A percentile compares a stretch with the other conserved stretches of the same genome.
These are phyloP conservation scores for Misgurnus mizolepis DNA, from an alignment of 2,113 vertebrate species.

Conservation along the genomic window DNA sequence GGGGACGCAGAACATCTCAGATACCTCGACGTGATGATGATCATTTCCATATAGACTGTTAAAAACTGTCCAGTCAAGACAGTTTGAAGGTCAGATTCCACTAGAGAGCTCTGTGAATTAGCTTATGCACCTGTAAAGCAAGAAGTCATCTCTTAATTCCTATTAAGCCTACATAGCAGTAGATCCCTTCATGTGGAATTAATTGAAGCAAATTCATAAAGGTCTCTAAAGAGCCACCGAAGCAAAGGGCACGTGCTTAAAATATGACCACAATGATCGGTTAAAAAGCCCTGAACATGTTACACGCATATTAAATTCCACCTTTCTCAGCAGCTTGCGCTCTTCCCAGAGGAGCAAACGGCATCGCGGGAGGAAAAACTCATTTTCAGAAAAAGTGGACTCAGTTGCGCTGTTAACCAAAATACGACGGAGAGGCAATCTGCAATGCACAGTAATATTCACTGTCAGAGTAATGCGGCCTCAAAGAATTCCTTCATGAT, in stretches of 20 bases:
- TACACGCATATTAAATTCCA: constrained; percentile 60
- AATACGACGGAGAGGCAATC: constrained; percentile 61
- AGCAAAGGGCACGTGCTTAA: constrained; percentile 61
- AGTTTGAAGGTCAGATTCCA: constrained; percentile 40
- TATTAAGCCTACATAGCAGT: constrained; percentile 72
- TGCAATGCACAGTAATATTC: constrained; percentile 17
- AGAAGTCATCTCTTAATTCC: constrained; percentile 63
- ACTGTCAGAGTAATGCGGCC: constrained; percentile 16
- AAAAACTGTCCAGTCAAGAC: constrained; percentile 1
- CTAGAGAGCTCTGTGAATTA: constrained; percentile 59
- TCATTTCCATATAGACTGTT: not conserved
- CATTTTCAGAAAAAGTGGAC: constrained; percentile 61
- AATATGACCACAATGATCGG: constrained; percentile 66
- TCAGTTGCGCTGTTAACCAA: constrained; percentile 55
- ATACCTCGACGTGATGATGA: constrained; percentile 9
- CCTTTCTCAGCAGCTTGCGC: constrained; percentile 72
- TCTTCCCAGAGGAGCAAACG: constrained; percentile 64
- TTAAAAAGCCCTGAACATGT: constrained; percentile 60
- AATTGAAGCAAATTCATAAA: constrained; percentile 63
- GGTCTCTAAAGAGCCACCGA: constrained; percentile 62
- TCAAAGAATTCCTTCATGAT: not conserved
- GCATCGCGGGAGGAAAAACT: constrained; percentile 64
- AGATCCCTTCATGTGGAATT: constrained; percentile 73
- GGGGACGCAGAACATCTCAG: constrained; percentile 18
- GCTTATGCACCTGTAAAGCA: constrained; percentile 65